Base-by-base conservation (phyloP, 1,140 invertebrate genomes). In the Elymnias hypermnestra region DNA sequence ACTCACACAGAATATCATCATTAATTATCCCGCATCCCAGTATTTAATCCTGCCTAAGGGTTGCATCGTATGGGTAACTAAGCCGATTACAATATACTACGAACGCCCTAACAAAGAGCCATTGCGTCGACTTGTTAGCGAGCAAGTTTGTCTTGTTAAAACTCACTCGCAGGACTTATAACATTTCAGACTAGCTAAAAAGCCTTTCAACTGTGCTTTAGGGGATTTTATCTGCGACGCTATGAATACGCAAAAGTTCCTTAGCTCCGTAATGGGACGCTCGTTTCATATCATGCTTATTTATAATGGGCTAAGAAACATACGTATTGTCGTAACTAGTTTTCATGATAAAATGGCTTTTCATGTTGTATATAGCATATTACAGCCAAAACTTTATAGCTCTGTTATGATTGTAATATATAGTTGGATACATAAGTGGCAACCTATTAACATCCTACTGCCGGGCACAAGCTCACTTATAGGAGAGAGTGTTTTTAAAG, bases 101-200 rank as follows among this genome's bases (percentile, higher is more conserved):
- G 39, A 42, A 23, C 44, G 23, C 51, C 58, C 44, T 38, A 64
- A 63, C 66, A 66, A 59, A 57, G 43, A 50, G 49, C 28, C 38
- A 37, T 5, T n/a, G n/a, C 38, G 52, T 41, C 51, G 60, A 67
- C 67, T 72, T 75, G 69, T 72, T 72, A 72, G 63, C 45, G 53
- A 56, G 63, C 54, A 71, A 76, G 72, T 76, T 76, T 72, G 60
- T 64, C 64, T 76, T 65, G 72, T 76, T 76, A 76, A 67, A 72
- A 68, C 63, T 70, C 62, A 49, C 38, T 53, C 45, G 19, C 41
- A 45, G 47, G 51, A 57, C 62, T 59, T 64, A 64, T 62, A 57
- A 62, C 58, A 61, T 61, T 51, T 42, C 47, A 51, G 51, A 53
- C 45, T 44, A 42, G 43, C 52, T 48, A 42, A 45, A 35, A 49